Conservation (phyloP, 2,888 invertebrate species). For the Eustalomyia histrio region DNA sequence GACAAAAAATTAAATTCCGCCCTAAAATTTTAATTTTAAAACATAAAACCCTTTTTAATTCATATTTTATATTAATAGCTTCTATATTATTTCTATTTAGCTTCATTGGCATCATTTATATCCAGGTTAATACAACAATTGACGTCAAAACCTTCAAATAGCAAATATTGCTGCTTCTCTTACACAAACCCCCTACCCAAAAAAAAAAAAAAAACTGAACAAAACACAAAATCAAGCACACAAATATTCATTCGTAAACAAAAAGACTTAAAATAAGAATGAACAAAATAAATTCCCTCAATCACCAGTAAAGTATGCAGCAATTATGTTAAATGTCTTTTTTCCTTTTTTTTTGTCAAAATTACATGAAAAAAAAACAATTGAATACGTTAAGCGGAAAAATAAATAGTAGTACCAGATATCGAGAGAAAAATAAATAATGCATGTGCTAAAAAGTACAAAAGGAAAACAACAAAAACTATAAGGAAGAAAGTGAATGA, state of each 20-base stretch:
- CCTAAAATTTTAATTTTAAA: background rate
- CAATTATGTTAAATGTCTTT: conserved; percentile 57
- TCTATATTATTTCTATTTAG: conserved; percentile 39
- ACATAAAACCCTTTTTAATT: background rate
- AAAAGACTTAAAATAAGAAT: conserved; percentile 38
- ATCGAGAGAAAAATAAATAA: conserved; percentile 61
- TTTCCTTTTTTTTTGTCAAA: conserved; percentile 12
- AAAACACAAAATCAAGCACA: conserved; percentile 24
- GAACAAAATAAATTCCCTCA: conserved; percentile 46
- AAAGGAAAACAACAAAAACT: background rate
- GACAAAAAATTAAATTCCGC: too few relatives aligned
- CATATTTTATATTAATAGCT: conserved; percentile 51
- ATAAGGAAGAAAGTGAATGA: conserved; percentile 30
- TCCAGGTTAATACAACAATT: conserved; percentile 66
- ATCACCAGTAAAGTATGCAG: conserved; percentile 57
- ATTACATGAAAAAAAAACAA: conserved; percentile 17
- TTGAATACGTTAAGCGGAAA: conserved; percentile 40
- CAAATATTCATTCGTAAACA: conserved; percentile 63
- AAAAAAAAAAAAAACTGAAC: conserved; percentile 21
- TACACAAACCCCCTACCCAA: too few relatives aligned
- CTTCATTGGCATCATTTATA: conserved; percentile 57
- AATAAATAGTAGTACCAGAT: conserved; percentile 47
- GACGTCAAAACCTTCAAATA: conserved; percentile 66
- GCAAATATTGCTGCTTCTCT: conserved; percentile 53
- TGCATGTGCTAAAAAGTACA: conserved; percentile 43